Base-by-base conservation (phyloP, 2,797 vertebrate species). In the Brachymystax lenok region DNA sequence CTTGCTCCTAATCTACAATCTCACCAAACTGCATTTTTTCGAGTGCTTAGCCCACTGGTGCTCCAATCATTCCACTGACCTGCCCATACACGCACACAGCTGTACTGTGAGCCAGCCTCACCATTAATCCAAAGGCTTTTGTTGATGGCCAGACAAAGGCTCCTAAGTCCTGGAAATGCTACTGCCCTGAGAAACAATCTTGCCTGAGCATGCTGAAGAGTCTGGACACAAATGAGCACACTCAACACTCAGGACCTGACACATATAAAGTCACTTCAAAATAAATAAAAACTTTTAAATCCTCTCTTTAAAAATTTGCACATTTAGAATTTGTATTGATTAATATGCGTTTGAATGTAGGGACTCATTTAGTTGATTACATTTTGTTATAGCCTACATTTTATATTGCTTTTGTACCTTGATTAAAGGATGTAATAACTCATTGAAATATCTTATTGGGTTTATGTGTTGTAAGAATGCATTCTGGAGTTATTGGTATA, bases 1-100 rank as follows among this genome's bases (percentile, higher is more conserved):
- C 54, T 80, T 59, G 52, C 83, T 33, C 77, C 85, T 85, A 86
- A 92, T 90, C 91, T 91, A 89, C 84, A 93, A 94, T 92, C 94
- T 94, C 89, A 91, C 92, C 91, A 87, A 92, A 94, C 94, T 83
- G 86, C 94, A 94, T 95, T 95, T 93, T 94, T 94, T 71, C 54
- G 74, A 84, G 88, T 74, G 80, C 86, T 93, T 89, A 91, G 91
- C 91, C 91, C 92, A 93, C 92, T 91, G 77, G 84, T 91, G 91
- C 90, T 89, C 80, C 89, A 93, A 88, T 92, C 91, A 92, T 93
- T 92, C 91, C 88, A 56, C 87, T 86, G 91, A 82, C 94, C 87
- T 94, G 94, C 86, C 93, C 80, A 67, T 88, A 94, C 94, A 92
- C 69, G 94, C 80, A 91, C 71, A 82, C 89, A 88, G 88, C 88